Percentiles rank a stretch among this genome's conserved stretches.
phyloP scores from a whole-genome alignment of 2,888 invertebrate genomes.

The Andrena flavipes region DNA sequence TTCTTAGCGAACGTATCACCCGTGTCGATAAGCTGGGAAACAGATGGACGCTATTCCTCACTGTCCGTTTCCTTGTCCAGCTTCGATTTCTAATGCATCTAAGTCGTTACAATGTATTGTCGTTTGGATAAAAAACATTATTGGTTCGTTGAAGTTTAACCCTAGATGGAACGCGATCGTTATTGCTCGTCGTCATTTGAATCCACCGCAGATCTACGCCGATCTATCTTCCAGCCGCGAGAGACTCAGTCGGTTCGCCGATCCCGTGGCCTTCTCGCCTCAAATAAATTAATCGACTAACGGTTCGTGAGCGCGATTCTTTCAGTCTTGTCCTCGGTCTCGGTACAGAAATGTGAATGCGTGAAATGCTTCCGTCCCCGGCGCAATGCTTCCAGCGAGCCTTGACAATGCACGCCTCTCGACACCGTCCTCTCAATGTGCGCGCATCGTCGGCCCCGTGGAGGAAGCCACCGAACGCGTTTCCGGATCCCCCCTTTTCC shows the following conservation, averaged over 20 bases:
- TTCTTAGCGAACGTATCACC: slow-evolving; percentile 6
- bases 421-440: slow-evolving; percentile 2
- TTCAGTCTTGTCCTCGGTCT: slow-evolving; percentile 60
- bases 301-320: slow-evolving; percentile 31
- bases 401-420: neutral
- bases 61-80: neutral
- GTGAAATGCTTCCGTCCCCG: slow-evolving; percentile 24
- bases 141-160: slow-evolving; percentile 46
- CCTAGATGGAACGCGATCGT: slow-evolving; percentile 26
- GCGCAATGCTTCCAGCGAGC: slow-evolving; percentile 25
- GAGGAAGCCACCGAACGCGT: slow-evolving; percentile 24
- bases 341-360: slow-evolving; percentile 24
- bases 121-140: slow-evolving; percentile 51
- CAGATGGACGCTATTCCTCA: neutral
- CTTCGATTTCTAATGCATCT: neutral
- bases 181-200: slow-evolving; percentile 15
- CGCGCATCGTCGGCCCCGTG: slow-evolving; percentile 5
- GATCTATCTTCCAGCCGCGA: slow-evolving; percentile 5
- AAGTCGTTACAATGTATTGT: slow-evolving; percentile 49
- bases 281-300: slow-evolving; percentile 61
- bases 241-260: slow-evolving; percentile 14
- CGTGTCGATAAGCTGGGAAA: neutral
- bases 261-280: slow-evolving; percentile 8
- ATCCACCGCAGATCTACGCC: slow-evolving; percentile 6
- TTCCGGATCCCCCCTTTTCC: slow-evolving; percentile 1